Base-by-base conservation (phyloP, 2,113 vertebrate genomes). In the Tragelaphus buxtoni region DNA sequence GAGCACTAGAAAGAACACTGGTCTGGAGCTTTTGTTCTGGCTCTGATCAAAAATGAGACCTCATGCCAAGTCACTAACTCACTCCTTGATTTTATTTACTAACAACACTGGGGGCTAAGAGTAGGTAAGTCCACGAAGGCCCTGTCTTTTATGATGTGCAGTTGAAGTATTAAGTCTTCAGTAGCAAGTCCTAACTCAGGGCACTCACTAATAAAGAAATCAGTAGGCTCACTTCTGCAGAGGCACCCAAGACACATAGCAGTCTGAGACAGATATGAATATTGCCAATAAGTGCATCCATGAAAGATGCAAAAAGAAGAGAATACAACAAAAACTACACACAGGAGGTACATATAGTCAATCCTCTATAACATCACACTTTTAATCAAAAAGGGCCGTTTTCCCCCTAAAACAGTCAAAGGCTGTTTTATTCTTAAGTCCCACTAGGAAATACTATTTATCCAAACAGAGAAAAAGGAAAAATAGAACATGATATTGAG, bases 401-500 rank as follows among this genome's bases (percentile, higher is more conserved):
- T 49, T 26, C 10, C 39, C 39, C 28, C 17, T 49, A 30, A 56
- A 90, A 58, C 18, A 95, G 18, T 61, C 58, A 96, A 65, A 76
- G 14, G 39, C 28, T 82, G 24, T 88, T 94, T 95, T 58, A 90
- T 28, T 92, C 47, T 65, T 9, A 63, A 72, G 14, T 86, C n/a
- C 49, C n/a, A 95, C 58, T 93, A 94, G 42, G 96, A 97, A 96
- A 65, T 18, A 84, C 7, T 85, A 30, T 85, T 88, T 87, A 96
- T 60, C 16, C 47, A 95, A 95, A 95, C 22, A 30, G 1, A 90
- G 9, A 47, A 91, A 83, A 90, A 58, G 24, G n/a, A 18, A 94
- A 88, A 90, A 24, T 22, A 42, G 45, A 82, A 49, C 7, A 84
- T 32, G 24, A 88, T 53, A 58, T 17, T 95, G 42, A 81, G 61